Base-by-base conservation (phyloP, 2,113 vertebrate species). In the Lepus timidus region DNA sequence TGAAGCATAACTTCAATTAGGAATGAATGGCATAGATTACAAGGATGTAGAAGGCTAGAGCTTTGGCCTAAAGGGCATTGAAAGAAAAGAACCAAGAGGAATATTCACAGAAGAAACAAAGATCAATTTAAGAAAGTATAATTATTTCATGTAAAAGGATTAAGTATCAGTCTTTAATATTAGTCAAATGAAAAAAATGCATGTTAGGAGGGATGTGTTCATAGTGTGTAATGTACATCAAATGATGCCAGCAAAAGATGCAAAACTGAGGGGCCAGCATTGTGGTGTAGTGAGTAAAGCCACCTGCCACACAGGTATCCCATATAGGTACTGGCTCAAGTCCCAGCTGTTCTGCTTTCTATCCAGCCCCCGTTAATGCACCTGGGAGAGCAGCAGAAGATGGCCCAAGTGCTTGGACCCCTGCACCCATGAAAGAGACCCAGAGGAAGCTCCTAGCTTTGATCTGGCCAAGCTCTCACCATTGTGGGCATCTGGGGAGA, bases 1-100 rank as follows among this genome's bases (percentile, higher is more conserved):
- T 90, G 92, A 96, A 94, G 74, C 25, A 83, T 39, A 67, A 93
- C 85, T 97, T 97, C 90, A 94, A 90, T 95, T 94, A 96, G 68
- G 73, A 62, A 82, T 62, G 64, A 85, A 85, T 83, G 36, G 39
- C 58, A 25, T 79, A 93, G 84, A 71, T 79, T 90, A 79, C 17
- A 70, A 75, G 70, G 51, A 62, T 88, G 13, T 12, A 83, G 51
- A 90, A 92, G 61, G 51, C 39, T 49, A 74, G 27, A 74, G 20
- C 8, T 75, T 61, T 83, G 70, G 52, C 87, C 88, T 89, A 70
- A 82, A 51, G 84, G 29, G 10, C 23, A 65, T 4, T 1, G 23
- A 83, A 14, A 74, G 78, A 81, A 90, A 93, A 83, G 61, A 93
- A 90, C 16, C 82, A 76, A 23, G n/a, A 55, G 14, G 62, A 82